Base-by-base conservation (phyloP, 2,797 vertebrate species). In the Spinus olivaceus region DNA sequence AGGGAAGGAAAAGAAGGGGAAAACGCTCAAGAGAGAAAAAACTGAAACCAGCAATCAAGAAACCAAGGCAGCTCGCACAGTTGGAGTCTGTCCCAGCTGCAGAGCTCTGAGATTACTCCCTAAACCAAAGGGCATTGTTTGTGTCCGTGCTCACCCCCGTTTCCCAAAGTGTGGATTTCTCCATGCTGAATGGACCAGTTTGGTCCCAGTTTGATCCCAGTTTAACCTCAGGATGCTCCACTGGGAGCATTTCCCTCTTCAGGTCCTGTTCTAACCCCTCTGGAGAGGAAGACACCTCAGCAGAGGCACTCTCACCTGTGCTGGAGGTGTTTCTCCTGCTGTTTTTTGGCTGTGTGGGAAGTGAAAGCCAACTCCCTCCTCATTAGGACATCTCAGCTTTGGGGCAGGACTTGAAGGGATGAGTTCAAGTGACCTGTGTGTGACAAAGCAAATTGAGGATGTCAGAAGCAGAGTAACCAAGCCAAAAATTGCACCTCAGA, bases 41-140 rank as follows among this genome's bases (percentile, higher is more conserved):
- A 27, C 2, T 30, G 78, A 93, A 93, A 57, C 44, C 46, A 12
- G 60, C 72, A 93, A 80, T 77, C 67, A 92, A 23, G n/a, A 82
- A 47, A 82, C 33, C 35, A 13, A 61, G 59, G 69, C 50, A 76
- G 49, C 65, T 94, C 47, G 14, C 51, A 22, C 2, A 14, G 41
- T 19, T 86, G 88, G 81, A 94, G 71, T 1, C 41, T 49, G 69
- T 87, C 78, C 86, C 86, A 74, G 35, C 44, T 67, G 30, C n/a
- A 32, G 64, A 92, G 78, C 27, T 14, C 39, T 19, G 51, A 20
- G 33, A 66, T 90, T 73, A 35, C 24, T 71, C 82, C 44, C 77
- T 24, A 25, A 84, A 86, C 10, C 64, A 66, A 90, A n/a, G 49
- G 63, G 49, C 42, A 41, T 28, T 49, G 27, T 35, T 90, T 57